Conservation (phyloP, 2,797 vertebrate genomes). For the Galaxias olidus region DNA sequence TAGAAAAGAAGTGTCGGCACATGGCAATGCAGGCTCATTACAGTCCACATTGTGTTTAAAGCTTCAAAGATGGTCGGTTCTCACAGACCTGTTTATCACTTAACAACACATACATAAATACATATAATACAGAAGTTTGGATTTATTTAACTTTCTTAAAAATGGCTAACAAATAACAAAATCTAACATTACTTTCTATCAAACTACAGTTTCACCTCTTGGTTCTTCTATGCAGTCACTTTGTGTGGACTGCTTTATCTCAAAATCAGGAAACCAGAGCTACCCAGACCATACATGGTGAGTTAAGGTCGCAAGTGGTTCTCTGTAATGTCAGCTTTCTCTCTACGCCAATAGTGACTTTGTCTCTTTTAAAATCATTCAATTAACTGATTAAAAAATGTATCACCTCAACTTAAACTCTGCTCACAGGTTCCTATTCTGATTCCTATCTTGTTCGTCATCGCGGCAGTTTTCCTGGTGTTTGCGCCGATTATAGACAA, state of each 20-base stretch:
- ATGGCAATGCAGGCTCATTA: too few species aligned
- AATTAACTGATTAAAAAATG: neutral
- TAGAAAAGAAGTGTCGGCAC: too few species aligned
- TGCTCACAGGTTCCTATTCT: conserved; percentile 81
- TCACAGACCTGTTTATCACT: too few species aligned
- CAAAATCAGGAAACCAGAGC: conserved; percentile 84
- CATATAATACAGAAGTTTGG: too few species aligned
- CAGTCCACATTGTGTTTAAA: too few species aligned
- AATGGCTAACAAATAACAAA: too few species aligned
- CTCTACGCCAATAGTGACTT: neutral
- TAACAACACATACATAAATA: too few species aligned
- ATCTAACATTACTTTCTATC: neutral
- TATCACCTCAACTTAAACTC: conserved; percentile 16
- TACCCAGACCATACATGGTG: conserved; percentile 83
- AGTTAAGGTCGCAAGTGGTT: too few species aligned
- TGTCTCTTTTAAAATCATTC: neutral
- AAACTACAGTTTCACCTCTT: conserved; percentile 83
- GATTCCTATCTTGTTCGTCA: conserved; percentile 80
- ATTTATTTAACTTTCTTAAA: too few species aligned
- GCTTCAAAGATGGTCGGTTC: too few species aligned
- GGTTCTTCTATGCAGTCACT: conserved; percentile 85
- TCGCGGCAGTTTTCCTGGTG: conserved; percentile 82
- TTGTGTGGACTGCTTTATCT: conserved; percentile 85
- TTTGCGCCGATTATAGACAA: conserved; percentile 82
- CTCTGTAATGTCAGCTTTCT: conserved; percentile 16